Evolutionary conservation across 2,113 vertebrate genomes (phyloP).

Genomic region (Microtus oregoni): DNA sequence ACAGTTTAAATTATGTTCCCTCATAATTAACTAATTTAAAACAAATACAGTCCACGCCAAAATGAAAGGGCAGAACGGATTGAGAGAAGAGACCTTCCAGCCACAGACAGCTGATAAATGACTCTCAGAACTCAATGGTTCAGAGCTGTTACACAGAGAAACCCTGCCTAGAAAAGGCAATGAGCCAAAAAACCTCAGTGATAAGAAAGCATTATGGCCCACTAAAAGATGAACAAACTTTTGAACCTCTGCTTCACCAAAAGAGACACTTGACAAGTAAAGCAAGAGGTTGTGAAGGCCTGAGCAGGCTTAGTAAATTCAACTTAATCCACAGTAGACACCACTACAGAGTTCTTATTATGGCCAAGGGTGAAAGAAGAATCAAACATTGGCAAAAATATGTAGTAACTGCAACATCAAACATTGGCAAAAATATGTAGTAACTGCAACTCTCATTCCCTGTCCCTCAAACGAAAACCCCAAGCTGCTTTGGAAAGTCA

Average conservation of each 20-base stretch:
- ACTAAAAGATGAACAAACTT: not conserved
- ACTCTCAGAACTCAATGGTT: not conserved
- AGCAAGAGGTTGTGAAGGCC: not conserved
- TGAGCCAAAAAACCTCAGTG: not conserved
- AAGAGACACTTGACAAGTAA: not conserved
- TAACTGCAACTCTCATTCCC: not conserved
- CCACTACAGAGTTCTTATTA: not conserved
- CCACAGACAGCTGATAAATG: not conserved
- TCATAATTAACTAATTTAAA: not conserved
- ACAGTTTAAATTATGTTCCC: not conserved
- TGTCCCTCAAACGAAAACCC: not conserved
- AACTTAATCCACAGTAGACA: not conserved
- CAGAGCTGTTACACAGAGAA: not conserved
- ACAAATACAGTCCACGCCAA: conserved; percentile 23
- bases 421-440: not conserved
- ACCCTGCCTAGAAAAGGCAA: not conserved
- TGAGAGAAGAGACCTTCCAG: not conserved
- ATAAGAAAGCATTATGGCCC: not conserved
- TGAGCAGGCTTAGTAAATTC: not conserved
- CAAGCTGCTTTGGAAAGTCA: conserved; percentile 1
- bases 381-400: not conserved
- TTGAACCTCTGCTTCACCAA: not conserved
- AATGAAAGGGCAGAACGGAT: not conserved
- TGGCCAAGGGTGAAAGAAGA: not conserved
- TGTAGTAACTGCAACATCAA: not conserved